These are phyloP conservation scores for Antheraea assamensis DNA, from an alignment of 2,888 invertebrate species.

Conservation along the genomic window DNA sequence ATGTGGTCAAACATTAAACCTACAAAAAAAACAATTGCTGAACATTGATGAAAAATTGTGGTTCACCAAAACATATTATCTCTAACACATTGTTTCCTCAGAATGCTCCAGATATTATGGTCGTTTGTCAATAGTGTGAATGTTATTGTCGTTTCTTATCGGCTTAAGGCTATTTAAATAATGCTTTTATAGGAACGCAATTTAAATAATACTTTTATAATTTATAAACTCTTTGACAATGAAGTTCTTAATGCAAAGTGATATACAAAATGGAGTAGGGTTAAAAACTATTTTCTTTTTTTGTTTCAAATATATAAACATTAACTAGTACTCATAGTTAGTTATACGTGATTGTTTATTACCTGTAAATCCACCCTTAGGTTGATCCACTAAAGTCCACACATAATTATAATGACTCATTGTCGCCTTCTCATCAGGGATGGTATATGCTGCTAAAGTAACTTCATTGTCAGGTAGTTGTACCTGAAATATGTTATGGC, in stretches of 20 bases:
- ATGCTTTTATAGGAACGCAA: neutral
- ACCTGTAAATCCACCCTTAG: slow-evolving; percentile 87
- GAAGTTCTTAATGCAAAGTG: neutral
- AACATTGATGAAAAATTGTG: too few species aligned
- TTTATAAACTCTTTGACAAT: neutral
- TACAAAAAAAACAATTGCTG: too few species aligned
- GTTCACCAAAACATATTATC: too few species aligned
- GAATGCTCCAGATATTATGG: too few species aligned
- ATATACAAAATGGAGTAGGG: neutral
- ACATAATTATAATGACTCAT: slow-evolving; percentile 91
- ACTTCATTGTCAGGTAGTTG: slow-evolving; percentile 92
- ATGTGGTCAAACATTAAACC: too few species aligned
- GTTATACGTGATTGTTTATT: slow-evolving; percentile 17
- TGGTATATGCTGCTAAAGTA: slow-evolving; percentile 90
- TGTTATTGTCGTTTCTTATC: too few species aligned
- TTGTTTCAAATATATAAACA: too few species aligned
- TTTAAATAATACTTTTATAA: neutral
- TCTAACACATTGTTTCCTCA: too few species aligned
- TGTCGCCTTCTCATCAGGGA: slow-evolving; percentile 87
- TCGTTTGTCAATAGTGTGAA: too few species aligned
- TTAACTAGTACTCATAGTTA: too few species aligned
- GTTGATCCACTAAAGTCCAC: slow-evolving; percentile 93
- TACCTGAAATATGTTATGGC: slow-evolving; percentile 44
- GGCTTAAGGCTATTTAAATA: too few species aligned
- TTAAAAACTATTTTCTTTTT: neutral